Evolutionary conservation across 2,797 vertebrate species (phyloP).

Genomic region (Phoeniculus purpureus): DNA sequence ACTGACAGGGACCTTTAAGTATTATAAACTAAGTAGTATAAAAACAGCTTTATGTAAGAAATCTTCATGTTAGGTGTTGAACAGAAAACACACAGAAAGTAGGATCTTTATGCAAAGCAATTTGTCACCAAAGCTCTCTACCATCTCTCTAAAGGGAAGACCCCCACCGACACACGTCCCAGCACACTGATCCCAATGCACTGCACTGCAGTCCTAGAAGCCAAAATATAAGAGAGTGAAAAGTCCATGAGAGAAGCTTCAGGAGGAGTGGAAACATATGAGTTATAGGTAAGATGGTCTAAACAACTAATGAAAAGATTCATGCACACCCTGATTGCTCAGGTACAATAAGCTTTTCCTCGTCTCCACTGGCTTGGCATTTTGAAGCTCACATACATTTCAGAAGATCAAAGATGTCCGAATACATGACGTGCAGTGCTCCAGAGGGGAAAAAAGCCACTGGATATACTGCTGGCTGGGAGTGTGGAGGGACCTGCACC

Average conservation of each 20-base stretch:
- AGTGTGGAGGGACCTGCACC: background rate
- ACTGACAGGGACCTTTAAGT: background rate
- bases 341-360: background rate
- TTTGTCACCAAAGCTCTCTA: background rate
- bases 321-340: background rate
- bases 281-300: background rate
- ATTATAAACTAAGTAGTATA: background rate
- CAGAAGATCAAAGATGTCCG: background rate
- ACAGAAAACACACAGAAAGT: background rate
- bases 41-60: background rate
- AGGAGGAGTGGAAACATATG: background rate
- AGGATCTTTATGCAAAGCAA: background rate
- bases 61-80: background rate
- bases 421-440: background rate
- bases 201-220: background rate
- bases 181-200: background rate
- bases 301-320: background rate
- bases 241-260: background rate
- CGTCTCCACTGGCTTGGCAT: background rate
- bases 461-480: background rate
- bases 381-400: background rate
- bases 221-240: background rate
- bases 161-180: rapidly evolving
- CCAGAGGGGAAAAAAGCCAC: background rate
- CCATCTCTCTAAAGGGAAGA: background rate